These are phyloP conservation scores for Eubucco bourcierii DNA, from an alignment of 2,113 vertebrate species.

Conservation along the genomic window DNA sequence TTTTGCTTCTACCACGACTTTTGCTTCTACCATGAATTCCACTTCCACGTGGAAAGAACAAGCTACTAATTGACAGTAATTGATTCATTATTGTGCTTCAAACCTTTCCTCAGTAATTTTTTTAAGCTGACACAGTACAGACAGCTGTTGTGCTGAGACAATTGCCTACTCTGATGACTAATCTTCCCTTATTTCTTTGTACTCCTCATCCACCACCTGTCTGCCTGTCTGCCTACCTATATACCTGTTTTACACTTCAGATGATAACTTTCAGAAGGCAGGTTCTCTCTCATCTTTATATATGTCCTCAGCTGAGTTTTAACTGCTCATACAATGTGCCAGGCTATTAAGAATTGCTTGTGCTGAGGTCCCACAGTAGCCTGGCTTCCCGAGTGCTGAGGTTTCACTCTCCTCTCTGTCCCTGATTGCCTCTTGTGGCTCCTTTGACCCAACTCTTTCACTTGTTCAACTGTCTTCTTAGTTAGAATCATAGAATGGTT, in stretches of 20 bases:
- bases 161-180: not conserved
- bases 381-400: not conserved
- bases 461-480: not conserved
- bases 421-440: not conserved
- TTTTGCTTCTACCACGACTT: not conserved
- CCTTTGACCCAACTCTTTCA: not conserved
- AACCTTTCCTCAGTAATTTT: not conserved
- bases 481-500: not conserved
- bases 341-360: not conserved
- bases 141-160: not conserved
- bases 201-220: not conserved
- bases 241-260: not conserved
- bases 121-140: not conserved
- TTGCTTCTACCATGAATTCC: not conserved
- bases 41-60: not conserved
- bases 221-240: not conserved
- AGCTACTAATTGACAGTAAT: not conserved
- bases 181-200: not conserved
- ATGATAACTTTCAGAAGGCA: not conserved
- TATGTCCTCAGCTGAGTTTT: not conserved
- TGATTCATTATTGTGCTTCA: not conserved
- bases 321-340: not conserved
- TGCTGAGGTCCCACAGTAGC: not conserved
- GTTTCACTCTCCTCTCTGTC: not conserved
- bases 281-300: not conserved